Evolutionary conservation across 2,113 vertebrate genomes (phyloP).

Genomic region (Apus apus): DNA sequence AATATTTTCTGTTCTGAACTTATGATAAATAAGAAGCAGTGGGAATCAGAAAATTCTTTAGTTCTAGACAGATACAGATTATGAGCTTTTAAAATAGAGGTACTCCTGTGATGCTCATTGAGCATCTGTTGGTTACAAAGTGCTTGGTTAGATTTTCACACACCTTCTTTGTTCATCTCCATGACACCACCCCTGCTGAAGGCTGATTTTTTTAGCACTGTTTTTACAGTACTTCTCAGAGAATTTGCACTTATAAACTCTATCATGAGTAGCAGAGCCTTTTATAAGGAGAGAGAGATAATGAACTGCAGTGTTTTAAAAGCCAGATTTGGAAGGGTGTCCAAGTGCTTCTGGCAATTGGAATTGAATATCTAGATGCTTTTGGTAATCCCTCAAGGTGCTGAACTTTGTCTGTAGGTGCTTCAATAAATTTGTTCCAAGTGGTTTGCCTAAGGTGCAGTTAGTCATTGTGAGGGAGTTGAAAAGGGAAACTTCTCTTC

Average conservation of each 20-base stretch:
- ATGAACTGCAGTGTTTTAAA: background rate
- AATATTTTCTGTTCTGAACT: constrained; percentile 13
- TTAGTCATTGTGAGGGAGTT: background rate
- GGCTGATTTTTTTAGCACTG: background rate
- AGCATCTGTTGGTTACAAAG: background rate
- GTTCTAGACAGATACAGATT: background rate
- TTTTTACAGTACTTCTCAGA: constrained; percentile 3
- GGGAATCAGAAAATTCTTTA: background rate
- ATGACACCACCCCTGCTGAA: background rate
- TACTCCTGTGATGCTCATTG: background rate
- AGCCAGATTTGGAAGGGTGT: background rate
- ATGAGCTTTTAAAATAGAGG: background rate
- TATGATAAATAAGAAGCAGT: background rate
- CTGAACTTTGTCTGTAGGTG: background rate
- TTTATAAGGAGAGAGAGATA: background rate
- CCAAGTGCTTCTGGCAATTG: background rate
- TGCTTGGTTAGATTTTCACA: background rate
- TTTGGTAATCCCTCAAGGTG: constrained; percentile 6
- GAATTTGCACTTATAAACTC: background rate
- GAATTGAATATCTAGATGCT: background rate
- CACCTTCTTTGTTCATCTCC: background rate
- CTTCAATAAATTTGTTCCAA: constrained; percentile 15
- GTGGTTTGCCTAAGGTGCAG: background rate
- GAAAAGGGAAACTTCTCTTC: background rate
- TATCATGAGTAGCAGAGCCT: background rate